phyloP scores from a whole-genome alignment of 2,888 invertebrate species.

The Peribatodes rhomboidaria region DNA sequence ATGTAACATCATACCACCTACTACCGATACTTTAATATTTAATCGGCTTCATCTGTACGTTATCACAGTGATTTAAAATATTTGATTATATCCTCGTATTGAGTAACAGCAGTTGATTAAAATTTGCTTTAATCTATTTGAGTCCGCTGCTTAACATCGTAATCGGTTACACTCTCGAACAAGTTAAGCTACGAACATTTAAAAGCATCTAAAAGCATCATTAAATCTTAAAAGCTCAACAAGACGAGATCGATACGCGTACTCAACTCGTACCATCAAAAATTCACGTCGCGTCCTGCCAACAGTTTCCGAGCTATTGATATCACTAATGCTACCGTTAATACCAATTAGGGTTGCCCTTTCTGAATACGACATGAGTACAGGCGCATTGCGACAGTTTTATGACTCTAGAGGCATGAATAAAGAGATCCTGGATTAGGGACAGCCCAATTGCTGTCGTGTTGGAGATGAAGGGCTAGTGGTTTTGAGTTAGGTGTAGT shows the following conservation, averaged over 20 bases:
- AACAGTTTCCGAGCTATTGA: slow-evolving; percentile 44
- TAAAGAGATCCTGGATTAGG: slow-evolving; percentile 21
- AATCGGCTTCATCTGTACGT: no score
- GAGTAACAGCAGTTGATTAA: no score
- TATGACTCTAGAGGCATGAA: slow-evolving; percentile 33
- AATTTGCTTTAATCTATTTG: no score
- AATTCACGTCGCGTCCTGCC: slow-evolving; percentile 38
- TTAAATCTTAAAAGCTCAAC: not conserved
- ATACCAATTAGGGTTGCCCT: slow-evolving; percentile 59
- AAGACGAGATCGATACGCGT: slow-evolving; percentile 21
- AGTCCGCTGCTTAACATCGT: no score
- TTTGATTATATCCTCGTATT: no score
- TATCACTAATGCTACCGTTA: slow-evolving; percentile 57
- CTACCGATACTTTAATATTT: no score
- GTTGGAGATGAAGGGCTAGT: not conserved
- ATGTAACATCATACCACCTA: no score
- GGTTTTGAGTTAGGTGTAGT: not conserved
- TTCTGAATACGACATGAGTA: slow-evolving; percentile 59
- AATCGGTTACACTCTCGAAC: no score
- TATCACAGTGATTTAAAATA: no score
- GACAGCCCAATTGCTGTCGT: slow-evolving; percentile 14
- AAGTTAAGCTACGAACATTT: no score
- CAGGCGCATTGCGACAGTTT: slow-evolving; percentile 59
- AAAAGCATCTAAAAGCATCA: no score
- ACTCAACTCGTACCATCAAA: slow-evolving; percentile 34